Conservation (phyloP, 2,888 invertebrate genomes). For the Pollenia griseotomentosa region DNA sequence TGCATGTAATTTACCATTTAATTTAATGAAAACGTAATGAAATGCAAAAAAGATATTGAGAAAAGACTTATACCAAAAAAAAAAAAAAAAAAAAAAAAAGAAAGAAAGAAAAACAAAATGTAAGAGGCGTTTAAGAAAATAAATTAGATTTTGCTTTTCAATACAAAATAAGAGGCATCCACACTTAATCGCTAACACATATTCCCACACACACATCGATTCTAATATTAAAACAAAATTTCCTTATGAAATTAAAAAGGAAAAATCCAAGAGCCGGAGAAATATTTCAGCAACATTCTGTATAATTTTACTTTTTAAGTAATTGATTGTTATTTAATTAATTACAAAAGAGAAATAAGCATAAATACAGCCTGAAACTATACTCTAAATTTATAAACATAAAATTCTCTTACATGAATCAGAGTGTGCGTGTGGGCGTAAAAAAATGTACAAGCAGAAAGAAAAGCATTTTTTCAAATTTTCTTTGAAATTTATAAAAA, state of each 20-base stretch:
- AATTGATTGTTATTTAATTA: conserved; percentile 71
- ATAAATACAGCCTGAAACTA: conserved; percentile 13
- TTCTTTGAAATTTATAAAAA: neutral
- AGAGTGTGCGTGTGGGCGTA: neutral
- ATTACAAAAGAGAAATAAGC: conserved; percentile 20
- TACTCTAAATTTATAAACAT: neutral
- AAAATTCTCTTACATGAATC: neutral
- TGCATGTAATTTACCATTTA: conserved; percentile 83
- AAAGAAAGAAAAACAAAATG: conserved; percentile 44
- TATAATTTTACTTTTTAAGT: conserved; percentile 63
- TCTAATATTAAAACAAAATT: neutral
- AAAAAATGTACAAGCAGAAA: neutral
- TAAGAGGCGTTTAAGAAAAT: conserved; percentile 68
- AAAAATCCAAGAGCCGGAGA: neutral
- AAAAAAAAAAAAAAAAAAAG: conserved; percentile 31
- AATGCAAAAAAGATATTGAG: conserved; percentile 79
- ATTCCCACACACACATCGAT: neutral
- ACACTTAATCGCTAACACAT: neutral
- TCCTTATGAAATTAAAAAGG: neutral
- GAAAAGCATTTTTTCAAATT: neutral
- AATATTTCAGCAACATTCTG: conserved; percentile 7
- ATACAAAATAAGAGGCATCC: conserved; percentile 32
- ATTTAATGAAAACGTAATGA: conserved; percentile 83
- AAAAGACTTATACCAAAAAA: conserved; percentile 14
- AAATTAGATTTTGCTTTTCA: conserved; percentile 66